Evolutionary conservation across 2,113 vertebrate genomes (phyloP), one percentile per base, ranked within the genome.

Genomic region (Chaetodon trifascialis): DNA sequence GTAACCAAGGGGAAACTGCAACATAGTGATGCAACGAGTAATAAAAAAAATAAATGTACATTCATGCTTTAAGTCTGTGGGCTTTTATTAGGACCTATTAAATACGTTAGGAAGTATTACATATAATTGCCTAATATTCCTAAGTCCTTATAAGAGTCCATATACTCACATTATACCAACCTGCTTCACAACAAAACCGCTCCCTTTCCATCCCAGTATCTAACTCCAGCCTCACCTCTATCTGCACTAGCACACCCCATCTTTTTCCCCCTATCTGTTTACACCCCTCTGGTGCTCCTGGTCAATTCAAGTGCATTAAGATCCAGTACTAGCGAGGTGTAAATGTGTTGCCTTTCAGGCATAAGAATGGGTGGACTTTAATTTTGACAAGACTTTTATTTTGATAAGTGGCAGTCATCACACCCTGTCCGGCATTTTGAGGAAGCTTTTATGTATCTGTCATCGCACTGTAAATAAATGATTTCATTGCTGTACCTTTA

Each of bases 221-320:
- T 16, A 38, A 38, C 9, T 19, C n/a, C 14, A 44, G 11, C 59
- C 34, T 51, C 47, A 63, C n/a, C 40, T 56, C 23, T 4, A 25
- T 23, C 15, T 49, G 12, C 40, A 23, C 19, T 10, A 14, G 17
- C 4, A 12, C 7, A 30, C 11, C n/a, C 7, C 16, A 23, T 11
- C 16, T 23, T 40, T 40, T 2, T 12, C 16, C 19, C 14, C 36
- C 21, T 17, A 2, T 68, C n/a, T 42, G 60, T 40, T 68, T 49
- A 58, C 68, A 63, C 3, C 62, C 55, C 66, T 59, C 14, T 52
- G 49, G 55, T 42, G 14, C 14, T 71, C 8, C 12, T 10, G 25
- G 30, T 47, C 44, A 70, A 42, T 52, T 62, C 17, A 2, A 47
- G 21, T 67, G 25, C 23, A 60, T 46, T 34, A 75, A 78, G 70